These are phyloP conservation scores for Drosophila melanogaster DNA, from an alignment of 1,140 invertebrate genomes.

Conservation along the genomic window DNA sequence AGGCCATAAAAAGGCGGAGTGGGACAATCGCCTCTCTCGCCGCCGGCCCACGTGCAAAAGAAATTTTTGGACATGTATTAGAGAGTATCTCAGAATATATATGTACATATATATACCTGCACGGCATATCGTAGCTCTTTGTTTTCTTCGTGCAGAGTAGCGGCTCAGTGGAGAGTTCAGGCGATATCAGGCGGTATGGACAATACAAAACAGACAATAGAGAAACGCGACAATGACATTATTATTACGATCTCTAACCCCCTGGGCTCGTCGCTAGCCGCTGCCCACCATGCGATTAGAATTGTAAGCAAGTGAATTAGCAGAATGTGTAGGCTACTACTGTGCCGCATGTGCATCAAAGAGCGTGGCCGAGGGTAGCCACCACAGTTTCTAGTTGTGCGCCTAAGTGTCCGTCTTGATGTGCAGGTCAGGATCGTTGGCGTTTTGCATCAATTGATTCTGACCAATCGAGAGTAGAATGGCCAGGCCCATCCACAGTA, in stretches of 20 bases:
- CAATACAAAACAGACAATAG: constrained; percentile 59
- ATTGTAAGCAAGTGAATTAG: constrained; percentile 72
- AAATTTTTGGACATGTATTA: constrained; percentile 3
- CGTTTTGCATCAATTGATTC: constrained; percentile 1
- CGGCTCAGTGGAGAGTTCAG: constrained; percentile 6
- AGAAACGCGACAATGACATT: constrained; percentile 76
- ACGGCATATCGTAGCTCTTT: constrained; percentile 11
- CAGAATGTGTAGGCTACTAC: constrained; percentile 36
- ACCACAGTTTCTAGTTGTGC: constrained; percentile 14
- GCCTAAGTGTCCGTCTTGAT: constrained; percentile 38
- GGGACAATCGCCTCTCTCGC: constrained; percentile 19
- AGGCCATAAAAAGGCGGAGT: constrained; percentile 37
- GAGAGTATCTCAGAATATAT: too few species aligned
- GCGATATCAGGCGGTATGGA: constrained; percentile 32
- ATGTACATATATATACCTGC: not conserved
- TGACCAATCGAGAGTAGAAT: constrained; percentile 46
- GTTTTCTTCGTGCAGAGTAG: constrained; percentile 9
- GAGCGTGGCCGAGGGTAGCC: constrained; percentile 38
- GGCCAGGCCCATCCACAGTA: constrained; percentile 30
- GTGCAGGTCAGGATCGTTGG: constrained; percentile 37
- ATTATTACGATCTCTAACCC: constrained; percentile 60
- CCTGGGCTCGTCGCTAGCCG: not conserved
- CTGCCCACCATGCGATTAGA: constrained; percentile 60
- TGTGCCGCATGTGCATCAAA: constrained; percentile 38
- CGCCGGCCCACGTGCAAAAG: constrained; percentile 41